These are phyloP conservation scores for Lucifuga dentata DNA, from an alignment of 2,113 vertebrate species.

Conservation along the genomic window DNA sequence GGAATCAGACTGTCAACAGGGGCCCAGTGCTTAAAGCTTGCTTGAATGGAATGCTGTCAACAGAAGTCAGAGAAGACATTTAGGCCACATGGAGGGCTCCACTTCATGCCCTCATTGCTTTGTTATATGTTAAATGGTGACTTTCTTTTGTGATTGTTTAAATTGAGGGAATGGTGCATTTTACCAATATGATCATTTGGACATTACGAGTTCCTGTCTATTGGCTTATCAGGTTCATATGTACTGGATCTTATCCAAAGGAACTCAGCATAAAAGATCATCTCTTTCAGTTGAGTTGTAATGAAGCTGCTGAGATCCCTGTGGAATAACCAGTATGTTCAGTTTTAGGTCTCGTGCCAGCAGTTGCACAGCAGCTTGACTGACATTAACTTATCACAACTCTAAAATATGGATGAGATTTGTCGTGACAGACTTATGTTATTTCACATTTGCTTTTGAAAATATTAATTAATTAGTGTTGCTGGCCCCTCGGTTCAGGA, in stretches of 20 bases:
- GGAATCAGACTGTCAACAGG: constrained; percentile 55
- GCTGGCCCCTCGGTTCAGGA: not conserved
- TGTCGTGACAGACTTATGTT: not conserved
- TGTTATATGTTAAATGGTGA: not conserved
- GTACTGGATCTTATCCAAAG: constrained; percentile 11
- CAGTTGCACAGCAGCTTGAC: not conserved
- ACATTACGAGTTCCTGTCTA: no score
- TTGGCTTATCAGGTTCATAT: not conserved
- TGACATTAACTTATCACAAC: not conserved
- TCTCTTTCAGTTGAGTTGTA: not conserved
- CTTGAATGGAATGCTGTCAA: constrained; percentile 46
- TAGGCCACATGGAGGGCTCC: constrained; percentile 36
- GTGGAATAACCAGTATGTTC: not conserved
- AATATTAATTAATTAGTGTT: not conserved
- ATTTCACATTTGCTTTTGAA: not conserved
- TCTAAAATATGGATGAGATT: no score
- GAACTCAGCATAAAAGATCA: not conserved
- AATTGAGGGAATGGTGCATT: not conserved
- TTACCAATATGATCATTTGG: not conserved
- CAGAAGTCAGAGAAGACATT: constrained; percentile 41
- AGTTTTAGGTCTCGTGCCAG: not conserved
- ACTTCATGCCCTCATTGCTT: not conserved
- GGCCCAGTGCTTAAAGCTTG: constrained; percentile 32
- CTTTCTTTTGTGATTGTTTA: not conserved
- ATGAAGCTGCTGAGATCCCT: not conserved